Evolutionary conservation across 2,113 vertebrate genomes (phyloP).

Genomic region (Psophia crepitans): DNA sequence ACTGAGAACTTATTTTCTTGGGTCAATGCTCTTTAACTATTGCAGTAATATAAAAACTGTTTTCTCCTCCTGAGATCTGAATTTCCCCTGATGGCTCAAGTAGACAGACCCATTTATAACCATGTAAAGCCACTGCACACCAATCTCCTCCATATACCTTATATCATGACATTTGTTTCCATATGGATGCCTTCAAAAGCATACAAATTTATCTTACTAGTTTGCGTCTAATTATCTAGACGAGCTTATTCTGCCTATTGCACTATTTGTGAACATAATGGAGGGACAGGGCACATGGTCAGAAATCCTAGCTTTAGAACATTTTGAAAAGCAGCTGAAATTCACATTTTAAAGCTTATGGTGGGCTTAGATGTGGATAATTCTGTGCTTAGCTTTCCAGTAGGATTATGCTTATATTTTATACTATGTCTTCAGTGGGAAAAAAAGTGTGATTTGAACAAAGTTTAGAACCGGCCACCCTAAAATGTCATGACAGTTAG

Average conservation of each 20-base stretch:
- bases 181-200: background rate
- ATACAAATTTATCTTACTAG: background rate
- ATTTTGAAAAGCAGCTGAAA: background rate
- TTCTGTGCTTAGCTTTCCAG: background rate
- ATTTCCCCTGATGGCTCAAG: background rate
- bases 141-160: background rate
- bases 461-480: background rate
- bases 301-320: background rate
- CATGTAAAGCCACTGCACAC: background rate
- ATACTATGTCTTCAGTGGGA: background rate
- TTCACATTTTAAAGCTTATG: background rate
- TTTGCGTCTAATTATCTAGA: background rate
- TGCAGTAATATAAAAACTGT: background rate
- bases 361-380: background rate
- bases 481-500: background rate
- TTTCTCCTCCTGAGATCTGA: background rate
- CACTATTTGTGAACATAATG: background rate
- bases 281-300: background rate
- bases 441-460: background rate
- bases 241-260: background rate
- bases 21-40: background rate
- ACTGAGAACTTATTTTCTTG: background rate
- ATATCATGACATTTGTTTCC: background rate
- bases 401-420: background rate
- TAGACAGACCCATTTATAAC: background rate